Percentiles rank a stretch among this genome's conserved stretches.
Conservation (phyloP, 2,797 vertebrate genomes). For the Girardinus metallicus region DNA sequence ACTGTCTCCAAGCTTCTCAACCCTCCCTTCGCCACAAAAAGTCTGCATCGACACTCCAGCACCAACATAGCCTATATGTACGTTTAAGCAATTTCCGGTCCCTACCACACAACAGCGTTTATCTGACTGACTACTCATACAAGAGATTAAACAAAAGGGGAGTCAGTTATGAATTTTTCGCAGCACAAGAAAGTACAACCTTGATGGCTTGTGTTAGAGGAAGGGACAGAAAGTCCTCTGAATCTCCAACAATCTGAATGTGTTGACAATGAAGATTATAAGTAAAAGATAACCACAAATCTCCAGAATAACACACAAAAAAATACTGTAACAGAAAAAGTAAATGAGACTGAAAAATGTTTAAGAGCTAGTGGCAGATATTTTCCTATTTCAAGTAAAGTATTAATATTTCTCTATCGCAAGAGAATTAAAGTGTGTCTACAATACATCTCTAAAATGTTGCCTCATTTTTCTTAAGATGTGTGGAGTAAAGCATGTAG, state of each 20-base stretch:
- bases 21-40: background rate
- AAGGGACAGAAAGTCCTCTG: constrained; percentile 7
- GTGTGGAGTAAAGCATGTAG: constrained; percentile 63
- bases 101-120: background rate
- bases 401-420: constrained; percentile 60
- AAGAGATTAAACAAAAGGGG: constrained; percentile 18
- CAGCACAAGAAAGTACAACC: background rate
- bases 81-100: background rate
- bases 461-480: constrained; percentile 68
- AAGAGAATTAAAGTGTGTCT: constrained; percentile 53
- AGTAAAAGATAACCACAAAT: background rate
- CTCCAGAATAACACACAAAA: constrained; percentile 1
- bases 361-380: constrained; percentile 3
- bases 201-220: constrained; percentile 21
- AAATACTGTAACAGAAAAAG: background rate
- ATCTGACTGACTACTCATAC: background rate
- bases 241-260: constrained; percentile 22
- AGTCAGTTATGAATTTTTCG: constrained; percentile 23
- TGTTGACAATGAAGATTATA: constrained; percentile 14
- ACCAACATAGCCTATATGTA: constrained; percentile 2
- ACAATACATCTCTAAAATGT: constrained; percentile 62
- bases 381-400: constrained; percentile 47
- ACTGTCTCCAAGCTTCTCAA: constrained; percentile 6
- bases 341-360: background rate
- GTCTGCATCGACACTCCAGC: background rate